These are phyloP conservation scores for Ladona fulva DNA, from an alignment of 1,140 invertebrate genomes.

Conservation along the genomic window DNA sequence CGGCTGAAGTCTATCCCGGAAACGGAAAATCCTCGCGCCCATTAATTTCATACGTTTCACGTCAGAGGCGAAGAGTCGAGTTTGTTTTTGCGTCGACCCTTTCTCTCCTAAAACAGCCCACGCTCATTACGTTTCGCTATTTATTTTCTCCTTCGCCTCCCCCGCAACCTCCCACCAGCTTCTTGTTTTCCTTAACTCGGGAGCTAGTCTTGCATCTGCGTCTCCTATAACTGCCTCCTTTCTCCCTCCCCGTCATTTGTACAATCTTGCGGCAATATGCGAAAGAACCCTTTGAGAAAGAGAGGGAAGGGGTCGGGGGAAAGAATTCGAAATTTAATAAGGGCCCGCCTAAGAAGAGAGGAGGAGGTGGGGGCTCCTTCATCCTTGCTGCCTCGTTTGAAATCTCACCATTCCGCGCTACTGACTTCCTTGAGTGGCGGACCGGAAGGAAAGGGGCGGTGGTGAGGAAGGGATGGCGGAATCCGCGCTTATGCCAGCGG, in stretches of 20 bases:
- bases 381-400: neutral
- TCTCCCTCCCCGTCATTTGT: neutral
- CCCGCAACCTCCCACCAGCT: neutral
- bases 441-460: neutral
- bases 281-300: constrained; percentile 6
- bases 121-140: neutral
- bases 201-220: neutral
- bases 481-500: neutral
- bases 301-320: neutral
- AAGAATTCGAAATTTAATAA: constrained; percentile 11
- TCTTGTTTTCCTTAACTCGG: neutral
- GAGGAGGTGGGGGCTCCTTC: neutral
- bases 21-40: neutral
- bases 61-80: neutral
- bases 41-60: neutral
- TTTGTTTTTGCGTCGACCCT: neutral
- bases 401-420: neutral
- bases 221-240: neutral
- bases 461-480: neutral
- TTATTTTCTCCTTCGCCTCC: neutral
- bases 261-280: constrained; percentile 8
- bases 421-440: neutral
- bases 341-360: neutral
- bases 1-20: neutral
- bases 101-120: neutral